Percentiles rank a stretch among this genome's conserved stretches.
These are phyloP conservation scores for Salpingus planirostris DNA, from an alignment of 2,888 invertebrate species.

Conservation along the genomic window DNA sequence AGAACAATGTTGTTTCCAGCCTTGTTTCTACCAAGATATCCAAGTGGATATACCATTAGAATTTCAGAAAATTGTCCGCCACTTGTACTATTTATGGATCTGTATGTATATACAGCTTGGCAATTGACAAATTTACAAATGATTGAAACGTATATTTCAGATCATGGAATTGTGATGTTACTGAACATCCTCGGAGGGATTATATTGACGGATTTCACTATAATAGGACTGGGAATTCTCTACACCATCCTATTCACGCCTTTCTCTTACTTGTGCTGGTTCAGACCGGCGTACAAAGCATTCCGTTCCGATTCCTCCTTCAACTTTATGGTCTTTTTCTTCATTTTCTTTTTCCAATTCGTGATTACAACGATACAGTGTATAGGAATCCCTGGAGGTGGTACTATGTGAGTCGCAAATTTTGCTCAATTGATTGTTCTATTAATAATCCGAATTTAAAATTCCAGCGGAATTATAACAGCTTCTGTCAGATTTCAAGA, in stretches of 20 bases:
- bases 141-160: slow-evolving; percentile 60
- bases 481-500: slow-evolving; percentile 58
- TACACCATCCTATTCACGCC: slow-evolving; percentile 89
- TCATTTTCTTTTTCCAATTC: slow-evolving; percentile 95
- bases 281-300: slow-evolving; percentile 97
- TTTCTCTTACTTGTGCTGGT: slow-evolving; percentile 98
- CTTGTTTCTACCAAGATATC: slow-evolving; percentile 99
- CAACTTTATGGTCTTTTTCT: slow-evolving; percentile 99
- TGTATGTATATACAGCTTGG: slow-evolving; percentile 55
- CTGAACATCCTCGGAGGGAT: slow-evolving; percentile 82
- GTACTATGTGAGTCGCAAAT: slow-evolving; percentile 60
- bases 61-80: slow-evolving; percentile 92
- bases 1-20: slow-evolving; percentile 84
- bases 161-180: slow-evolving; percentile 78
- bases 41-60: slow-evolving; percentile 96
- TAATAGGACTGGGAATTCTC: slow-evolving; percentile 82
- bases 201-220: slow-evolving; percentile 61
- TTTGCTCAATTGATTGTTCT: slow-evolving; percentile 3
- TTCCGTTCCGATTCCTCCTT: slow-evolving; percentile 98
- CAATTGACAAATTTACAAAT: too few species aligned
- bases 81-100: slow-evolving; percentile 94
- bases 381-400: slow-evolving; percentile 74
- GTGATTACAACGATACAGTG: slow-evolving; percentile 81
- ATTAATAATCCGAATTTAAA: slow-evolving; percentile 7
- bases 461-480: slow-evolving; percentile 66